A percentile compares a stretch with the other conserved stretches of the same genome.
These are phyloP conservation scores for Myrmecophaga tridactyla DNA, from an alignment of 2,113 vertebrate species.

Conservation along the genomic window DNA sequence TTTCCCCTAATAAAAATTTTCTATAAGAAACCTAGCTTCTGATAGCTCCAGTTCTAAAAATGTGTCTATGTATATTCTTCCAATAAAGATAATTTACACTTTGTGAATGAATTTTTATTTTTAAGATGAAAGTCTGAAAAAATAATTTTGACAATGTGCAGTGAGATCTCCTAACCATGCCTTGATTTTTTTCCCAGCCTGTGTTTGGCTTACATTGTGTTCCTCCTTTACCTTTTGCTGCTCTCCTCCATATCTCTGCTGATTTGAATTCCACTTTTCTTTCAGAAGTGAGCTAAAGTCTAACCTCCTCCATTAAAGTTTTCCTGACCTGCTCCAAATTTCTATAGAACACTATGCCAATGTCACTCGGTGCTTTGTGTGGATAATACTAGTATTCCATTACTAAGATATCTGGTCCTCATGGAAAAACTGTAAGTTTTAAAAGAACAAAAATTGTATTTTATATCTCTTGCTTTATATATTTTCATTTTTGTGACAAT, in stretches of 20 bases:
- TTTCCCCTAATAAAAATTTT: neutral
- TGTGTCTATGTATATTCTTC: neutral
- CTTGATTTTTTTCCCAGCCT: neutral
- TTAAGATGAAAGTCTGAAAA: neutral
- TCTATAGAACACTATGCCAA: neutral
- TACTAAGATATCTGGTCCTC: neutral
- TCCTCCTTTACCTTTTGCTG: neutral
- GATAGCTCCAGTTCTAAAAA: neutral
- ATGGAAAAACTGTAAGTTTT: neutral
- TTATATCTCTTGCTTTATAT: neutral
- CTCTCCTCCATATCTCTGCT: neutral
- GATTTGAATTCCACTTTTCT: neutral
- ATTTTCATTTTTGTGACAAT: neutral
- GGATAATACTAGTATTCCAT: neutral
- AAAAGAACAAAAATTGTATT: neutral
- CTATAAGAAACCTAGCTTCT: neutral
- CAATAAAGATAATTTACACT: neutral
- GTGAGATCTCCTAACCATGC: neutral
- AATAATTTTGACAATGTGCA: neutral
- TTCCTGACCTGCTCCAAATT: neutral
- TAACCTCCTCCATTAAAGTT: neutral
- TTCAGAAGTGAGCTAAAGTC: neutral
- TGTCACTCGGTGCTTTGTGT: neutral
- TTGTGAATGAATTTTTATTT: neutral
- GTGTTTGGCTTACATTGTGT: neutral